These are phyloP conservation scores for Magallana angulata DNA, from an alignment of 1,140 invertebrate species.

Conservation along the genomic window DNA sequence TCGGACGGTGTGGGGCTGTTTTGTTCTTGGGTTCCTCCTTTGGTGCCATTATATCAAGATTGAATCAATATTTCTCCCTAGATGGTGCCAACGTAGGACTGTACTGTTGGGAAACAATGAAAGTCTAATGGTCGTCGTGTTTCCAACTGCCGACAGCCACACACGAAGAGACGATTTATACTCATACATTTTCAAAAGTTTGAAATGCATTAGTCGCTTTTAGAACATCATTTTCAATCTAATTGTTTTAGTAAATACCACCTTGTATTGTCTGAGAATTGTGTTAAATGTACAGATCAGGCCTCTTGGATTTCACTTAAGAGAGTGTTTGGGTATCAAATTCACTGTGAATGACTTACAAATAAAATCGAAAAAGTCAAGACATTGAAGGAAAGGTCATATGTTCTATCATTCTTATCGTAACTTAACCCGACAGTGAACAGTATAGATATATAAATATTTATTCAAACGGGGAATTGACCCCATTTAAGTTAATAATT, in stretches of 20 bases:
- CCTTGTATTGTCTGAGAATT: slow-evolving; percentile 3
- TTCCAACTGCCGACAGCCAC: slow-evolving; percentile 7
- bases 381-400: too few species aligned
- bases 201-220: slow-evolving; percentile 32
- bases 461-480: too few species aligned
- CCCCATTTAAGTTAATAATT: too few species aligned
- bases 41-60: slow-evolving; percentile 23
- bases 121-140: background rate
- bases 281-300: background rate
- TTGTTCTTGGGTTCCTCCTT: slow-evolving; percentile 2
- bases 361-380: background rate
- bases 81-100: slow-evolving; percentile 25
- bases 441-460: too few species aligned
- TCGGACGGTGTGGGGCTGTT: slow-evolving; percentile 4
- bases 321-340: slow-evolving; percentile 30
- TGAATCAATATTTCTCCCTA: slow-evolving; percentile 6
- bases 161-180: background rate
- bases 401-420: too few species aligned
- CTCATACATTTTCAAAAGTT: slow-evolving; percentile 13
- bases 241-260: slow-evolving; percentile 42
- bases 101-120: slow-evolving; percentile 3
- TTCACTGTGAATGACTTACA: slow-evolving; percentile 17
- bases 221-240: slow-evolving; percentile 37
- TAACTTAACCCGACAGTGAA: too few species aligned
- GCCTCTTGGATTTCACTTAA: slow-evolving; percentile 35